phyloP scores from a whole-genome alignment of 1,140 invertebrate genomes.

The Cotesia glomerata region DNA sequence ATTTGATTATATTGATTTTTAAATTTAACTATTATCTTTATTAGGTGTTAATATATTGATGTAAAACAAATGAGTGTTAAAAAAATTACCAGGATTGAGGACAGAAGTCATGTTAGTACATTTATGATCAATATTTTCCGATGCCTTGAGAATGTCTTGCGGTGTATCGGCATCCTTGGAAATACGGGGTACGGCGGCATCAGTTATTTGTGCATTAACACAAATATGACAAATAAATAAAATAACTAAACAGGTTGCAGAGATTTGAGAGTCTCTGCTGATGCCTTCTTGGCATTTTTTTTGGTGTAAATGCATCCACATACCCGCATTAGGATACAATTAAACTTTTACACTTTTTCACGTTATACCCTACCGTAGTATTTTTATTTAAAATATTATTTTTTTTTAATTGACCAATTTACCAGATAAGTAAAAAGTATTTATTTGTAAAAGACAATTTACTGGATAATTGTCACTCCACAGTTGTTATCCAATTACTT shows the following conservation, averaged over 20 bases:
- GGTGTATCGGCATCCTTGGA: conserved; percentile 45
- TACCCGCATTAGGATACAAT: conserved; percentile 55
- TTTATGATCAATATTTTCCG: conserved; percentile 43
- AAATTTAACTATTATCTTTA: no score
- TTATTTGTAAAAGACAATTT: background rate
- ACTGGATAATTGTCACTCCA: no score
- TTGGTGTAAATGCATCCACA: conserved; percentile 58
- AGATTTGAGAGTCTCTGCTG: conserved; percentile 36
- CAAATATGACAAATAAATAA: conserved; percentile 48
- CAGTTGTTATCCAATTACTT: no score
- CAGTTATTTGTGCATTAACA: conserved; percentile 47
- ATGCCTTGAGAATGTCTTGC: conserved; percentile 49
- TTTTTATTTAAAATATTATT: background rate
- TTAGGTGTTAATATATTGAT: conserved; percentile 4
- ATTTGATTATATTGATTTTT: background rate
- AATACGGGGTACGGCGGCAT: conserved; percentile 46
- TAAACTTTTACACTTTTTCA: background rate
- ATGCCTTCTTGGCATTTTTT: conserved; percentile 57
- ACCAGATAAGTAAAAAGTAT: background rate
- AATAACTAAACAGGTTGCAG: conserved; percentile 49
- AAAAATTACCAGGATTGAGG: conserved; percentile 39
- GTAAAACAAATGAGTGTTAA: conserved; percentile 2
- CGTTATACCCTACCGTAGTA: background rate
- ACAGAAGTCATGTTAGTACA: conserved; percentile 57
- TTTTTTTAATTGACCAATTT: background rate